Base-by-base conservation (phyloP, 23 tunicate genomes). In the Halocynthia roretzi region DNA sequence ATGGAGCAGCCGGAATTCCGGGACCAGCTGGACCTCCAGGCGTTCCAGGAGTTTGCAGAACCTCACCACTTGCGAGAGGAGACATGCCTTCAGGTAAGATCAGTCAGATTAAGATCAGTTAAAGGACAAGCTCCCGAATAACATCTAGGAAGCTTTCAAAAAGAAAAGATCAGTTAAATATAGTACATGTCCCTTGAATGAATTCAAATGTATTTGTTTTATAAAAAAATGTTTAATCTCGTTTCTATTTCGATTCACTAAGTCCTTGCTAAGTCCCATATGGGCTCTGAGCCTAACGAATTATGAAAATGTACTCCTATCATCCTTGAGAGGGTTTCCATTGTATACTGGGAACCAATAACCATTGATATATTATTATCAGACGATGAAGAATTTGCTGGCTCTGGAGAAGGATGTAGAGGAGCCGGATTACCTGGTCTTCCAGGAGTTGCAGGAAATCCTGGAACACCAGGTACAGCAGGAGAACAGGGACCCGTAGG, bases 21-120 rank as follows among this genome's bases (percentile, higher is more conserved):
- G 78, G 78, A 14, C 9, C 22, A n/a, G 62, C 78, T 10, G 78
- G 78, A 54, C 78, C 78, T 8, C 78, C 78, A 8, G 78, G 78
- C n/a, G 23, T 63, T 53, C 56, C 58, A 12, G 64, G 55, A 12
- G 78, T 54, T 19, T 21, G 78, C 22, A 22, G 21, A n/a, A 22
- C 78, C 0, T 64, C 48, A 65, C 17, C 70, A 10, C 48, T 11
- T 10, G 14, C 6, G 23, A 65, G 70, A 65, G 70, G 70, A 10
- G 70, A 65, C 5, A 65, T 65, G 70, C 70, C 70, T 10, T 20
- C 70, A 20, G 70, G 70, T 65, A 58, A 58, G 17, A 14, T 56
- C n/a, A n/a, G n/a, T n/a, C n/a, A n/a, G n/a, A n/a, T n/a, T 65
- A 58, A 58, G 17, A 14, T 31, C 44, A 31, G 44, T 31, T 31